Percentiles rank a stretch among this genome's conserved stretches.
These are phyloP conservation scores for Atractosteus spatula DNA, from an alignment of 2,113 vertebrate species.

Conservation along the genomic window DNA sequence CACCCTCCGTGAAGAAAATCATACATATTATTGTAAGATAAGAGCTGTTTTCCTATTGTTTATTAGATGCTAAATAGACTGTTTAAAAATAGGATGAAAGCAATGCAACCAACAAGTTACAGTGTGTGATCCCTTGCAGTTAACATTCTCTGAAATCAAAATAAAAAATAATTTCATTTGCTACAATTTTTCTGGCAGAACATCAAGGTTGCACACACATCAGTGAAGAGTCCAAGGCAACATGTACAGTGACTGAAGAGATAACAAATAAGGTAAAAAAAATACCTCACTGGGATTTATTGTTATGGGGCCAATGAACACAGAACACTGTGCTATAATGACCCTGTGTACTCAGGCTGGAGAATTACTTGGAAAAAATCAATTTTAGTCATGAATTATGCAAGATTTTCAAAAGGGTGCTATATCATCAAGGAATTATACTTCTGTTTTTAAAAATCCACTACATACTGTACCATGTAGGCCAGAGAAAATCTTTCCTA, in stretches of 20 bases:
- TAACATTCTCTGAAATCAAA: too few species aligned
- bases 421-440: too few species aligned
- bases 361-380: background rate
- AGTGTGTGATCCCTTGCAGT: too few species aligned
- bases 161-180: background rate
- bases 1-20: too few species aligned
- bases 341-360: background rate
- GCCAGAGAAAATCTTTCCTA: too few species aligned
- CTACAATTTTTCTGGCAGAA: background rate
- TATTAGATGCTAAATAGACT: too few species aligned
- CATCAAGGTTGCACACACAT: background rate
- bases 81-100: too few species aligned
- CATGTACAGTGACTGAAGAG: background rate
- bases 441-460: too few species aligned
- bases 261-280: background rate
- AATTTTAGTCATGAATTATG: slow-evolving; percentile 21
- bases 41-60: background rate
- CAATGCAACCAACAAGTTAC: too few species aligned
- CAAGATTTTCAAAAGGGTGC: slow-evolving; percentile 18
- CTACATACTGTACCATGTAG: too few species aligned
- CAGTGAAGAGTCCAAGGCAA: background rate
- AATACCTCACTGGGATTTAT: background rate
- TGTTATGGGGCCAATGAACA: background rate
- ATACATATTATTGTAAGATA: background rate
- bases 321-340: background rate